These are phyloP conservation scores for Montipora foliosa DNA, from an alignment of 64 coral and sea anemone genomes.

Conservation along the genomic window DNA sequence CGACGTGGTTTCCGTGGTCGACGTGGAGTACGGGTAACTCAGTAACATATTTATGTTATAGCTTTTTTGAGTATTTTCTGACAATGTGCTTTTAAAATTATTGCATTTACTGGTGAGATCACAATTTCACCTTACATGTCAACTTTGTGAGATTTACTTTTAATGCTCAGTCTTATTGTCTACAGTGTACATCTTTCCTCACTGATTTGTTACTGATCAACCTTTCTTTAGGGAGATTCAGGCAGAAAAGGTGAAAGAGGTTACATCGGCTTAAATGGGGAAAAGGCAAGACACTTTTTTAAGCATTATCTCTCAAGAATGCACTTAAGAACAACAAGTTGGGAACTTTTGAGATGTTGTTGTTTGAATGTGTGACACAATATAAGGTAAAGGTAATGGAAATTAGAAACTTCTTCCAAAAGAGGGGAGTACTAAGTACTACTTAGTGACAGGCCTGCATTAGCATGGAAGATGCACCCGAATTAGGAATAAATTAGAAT, in stretches of 20 bases:
- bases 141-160: not conserved
- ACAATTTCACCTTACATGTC: not conserved
- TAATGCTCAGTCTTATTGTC: not conserved
- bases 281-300: constrained; percentile 37
- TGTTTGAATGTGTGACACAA: no score
- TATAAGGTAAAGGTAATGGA: no score
- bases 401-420: no score
- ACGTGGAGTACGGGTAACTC: constrained; percentile 27
- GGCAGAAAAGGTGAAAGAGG: constrained; percentile 60
- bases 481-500: not conserved
- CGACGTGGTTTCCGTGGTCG: constrained; percentile 21
- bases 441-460: no score
- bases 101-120: no score
- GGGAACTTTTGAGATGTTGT: no score
- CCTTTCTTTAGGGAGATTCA: constrained; percentile 49
- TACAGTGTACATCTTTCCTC: no score
- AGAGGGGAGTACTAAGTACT: no score
- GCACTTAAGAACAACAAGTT: not conserved
- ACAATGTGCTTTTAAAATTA: no score
- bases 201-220: not conserved
- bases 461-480: not conserved
- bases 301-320: not conserved
- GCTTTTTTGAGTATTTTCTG: not conserved
- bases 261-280: constrained; percentile 49
- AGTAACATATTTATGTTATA: not conserved